These are phyloP conservation scores for Acrocephalus kingi DNA, from an alignment of 2,113 vertebrate species.

Conservation along the genomic window DNA sequence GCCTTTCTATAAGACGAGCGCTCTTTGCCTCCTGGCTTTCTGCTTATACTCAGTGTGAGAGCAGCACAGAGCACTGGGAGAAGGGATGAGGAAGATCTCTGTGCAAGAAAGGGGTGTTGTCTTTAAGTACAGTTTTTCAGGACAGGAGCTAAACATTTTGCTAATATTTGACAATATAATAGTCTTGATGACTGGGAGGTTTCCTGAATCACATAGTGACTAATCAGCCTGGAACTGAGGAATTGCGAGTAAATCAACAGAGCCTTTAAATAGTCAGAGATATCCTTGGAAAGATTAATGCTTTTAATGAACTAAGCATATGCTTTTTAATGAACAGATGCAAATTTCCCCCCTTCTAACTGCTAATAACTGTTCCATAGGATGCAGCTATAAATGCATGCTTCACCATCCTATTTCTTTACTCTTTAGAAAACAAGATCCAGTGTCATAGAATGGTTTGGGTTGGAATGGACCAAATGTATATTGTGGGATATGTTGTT, in stretches of 20 bases:
- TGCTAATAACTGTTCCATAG: neutral
- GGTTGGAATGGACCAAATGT: neutral
- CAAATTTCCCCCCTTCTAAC: neutral
- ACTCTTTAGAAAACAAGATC: neutral
- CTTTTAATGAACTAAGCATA: constrained; percentile 24
- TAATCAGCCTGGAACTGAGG: constrained; percentile 1
- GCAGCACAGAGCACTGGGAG: neutral
- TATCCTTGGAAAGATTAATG: constrained; percentile 15
- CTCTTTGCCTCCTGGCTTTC: neutral
- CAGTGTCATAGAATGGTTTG: accelerated
- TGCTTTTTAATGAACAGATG: constrained; percentile 41
- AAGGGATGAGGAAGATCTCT: neutral
- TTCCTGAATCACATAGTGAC: neutral
- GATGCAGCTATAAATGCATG: neutral
- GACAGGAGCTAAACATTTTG: neutral
- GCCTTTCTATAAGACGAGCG: accelerated
- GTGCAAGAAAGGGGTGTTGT: neutral
- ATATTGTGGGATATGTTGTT: neutral
- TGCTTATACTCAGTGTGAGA: neutral
- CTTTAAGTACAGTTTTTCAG: neutral
- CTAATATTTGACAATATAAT: neutral
- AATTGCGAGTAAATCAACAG: neutral
- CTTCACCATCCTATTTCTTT: neutral
- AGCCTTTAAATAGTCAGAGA: constrained; percentile 26
- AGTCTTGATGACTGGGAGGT: neutral